Evolutionary conservation across 2,888 invertebrate species (phyloP), one percentile per base, ranked within the genome.

Genomic region (Laothoe populi): DNA sequence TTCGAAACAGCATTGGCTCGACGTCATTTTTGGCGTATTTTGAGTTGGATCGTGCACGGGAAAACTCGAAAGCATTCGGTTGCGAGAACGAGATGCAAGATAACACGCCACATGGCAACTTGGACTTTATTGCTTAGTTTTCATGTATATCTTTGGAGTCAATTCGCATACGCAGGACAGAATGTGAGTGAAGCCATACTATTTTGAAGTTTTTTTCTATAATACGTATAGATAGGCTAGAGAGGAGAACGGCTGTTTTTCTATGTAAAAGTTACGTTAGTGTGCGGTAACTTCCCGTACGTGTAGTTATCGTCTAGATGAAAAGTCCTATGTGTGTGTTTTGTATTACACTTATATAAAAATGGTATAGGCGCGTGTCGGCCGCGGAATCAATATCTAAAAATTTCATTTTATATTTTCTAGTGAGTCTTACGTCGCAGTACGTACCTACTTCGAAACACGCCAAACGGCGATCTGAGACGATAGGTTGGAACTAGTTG

Each of bases 1-100:
- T 92, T 91, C 87, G 91, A 92, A 92, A 91, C 89, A 84, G 82
- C 83, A 79, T 85, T 86, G 86, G 83, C 84, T 84, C 88, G 88
- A 90, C 91, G 91, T 91, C 87, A 92, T 91, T 93, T 92, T 92
- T 92, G 91, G 92, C 92, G 92, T 92, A 91, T 92, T 93, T 92
- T 92, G 92, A 92, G 92, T 92, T 91, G 88, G 84, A 82, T 81
- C 88, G 87, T 83, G 86, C 82, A 90, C 92, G 91, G 90, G 90
- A 92, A 92, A 92, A 89, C 90, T 92, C 92, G 92, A 91, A 92
- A 90, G 85, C 85, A 73, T 84, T 92, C 92, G 92, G 90, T 79
- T 82, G 87, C 78, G 84, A 74, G 90, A 92, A 78, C 77, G 86
- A 82, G 91, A 92, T 72, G 66, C 84, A 70, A 60, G 65, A 68